Percentiles rank a stretch among this genome's conserved stretches.
These are phyloP conservation scores for Pteropus alecto DNA, from an alignment of 2,113 vertebrate species.

Conservation along the genomic window DNA sequence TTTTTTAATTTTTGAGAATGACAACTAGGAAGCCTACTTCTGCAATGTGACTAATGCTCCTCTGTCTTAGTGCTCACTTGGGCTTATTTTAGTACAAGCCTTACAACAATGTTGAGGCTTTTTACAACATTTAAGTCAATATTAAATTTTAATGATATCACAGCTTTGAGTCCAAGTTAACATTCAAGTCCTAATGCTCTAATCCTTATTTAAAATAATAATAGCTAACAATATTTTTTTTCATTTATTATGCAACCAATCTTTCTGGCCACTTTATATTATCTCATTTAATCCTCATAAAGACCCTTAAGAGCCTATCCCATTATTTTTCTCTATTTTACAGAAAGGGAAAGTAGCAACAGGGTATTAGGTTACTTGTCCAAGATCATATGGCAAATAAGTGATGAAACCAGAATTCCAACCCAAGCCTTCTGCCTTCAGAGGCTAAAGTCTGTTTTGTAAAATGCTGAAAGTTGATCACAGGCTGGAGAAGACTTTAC, in stretches of 20 bases:
- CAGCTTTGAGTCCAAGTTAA: neutral
- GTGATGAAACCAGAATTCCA: neutral
- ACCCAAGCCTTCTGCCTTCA: neutral
- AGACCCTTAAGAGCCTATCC: neutral
- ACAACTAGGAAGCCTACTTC: neutral
- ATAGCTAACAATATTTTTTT: neutral
- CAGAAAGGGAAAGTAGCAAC: neutral
- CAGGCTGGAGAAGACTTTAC: neutral
- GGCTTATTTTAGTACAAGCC: neutral
- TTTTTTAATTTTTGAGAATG: neutral
- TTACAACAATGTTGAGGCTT: neutral
- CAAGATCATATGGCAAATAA: neutral
- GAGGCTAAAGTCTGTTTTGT: neutral
- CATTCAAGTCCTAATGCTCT: neutral
- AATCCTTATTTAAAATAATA: neutral
- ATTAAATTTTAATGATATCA: neutral
- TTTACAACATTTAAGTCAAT: neutral
- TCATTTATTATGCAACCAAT: neutral
- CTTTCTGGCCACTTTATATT: neutral
- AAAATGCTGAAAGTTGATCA: neutral
- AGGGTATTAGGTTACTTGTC: neutral
- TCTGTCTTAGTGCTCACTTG: neutral
- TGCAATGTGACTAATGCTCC: neutral
- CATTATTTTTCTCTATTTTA: neutral
- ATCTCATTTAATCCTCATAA: neutral